Evolutionary conservation across 2,113 vertebrate species (phyloP).

Genomic region (Cyanocitta stelleri): DNA sequence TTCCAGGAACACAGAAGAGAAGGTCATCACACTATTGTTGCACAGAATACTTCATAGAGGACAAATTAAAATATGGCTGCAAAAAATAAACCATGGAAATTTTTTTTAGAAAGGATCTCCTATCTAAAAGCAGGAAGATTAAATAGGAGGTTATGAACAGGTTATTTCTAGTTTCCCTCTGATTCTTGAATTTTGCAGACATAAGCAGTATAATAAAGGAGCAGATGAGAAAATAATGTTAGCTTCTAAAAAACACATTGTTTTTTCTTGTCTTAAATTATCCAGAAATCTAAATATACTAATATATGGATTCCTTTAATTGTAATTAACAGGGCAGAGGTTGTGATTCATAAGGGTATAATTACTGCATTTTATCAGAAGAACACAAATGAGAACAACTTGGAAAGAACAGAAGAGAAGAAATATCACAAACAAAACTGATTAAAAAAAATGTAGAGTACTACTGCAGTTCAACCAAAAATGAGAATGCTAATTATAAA

Average conservation of each 20-base stretch:
- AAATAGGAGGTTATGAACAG: not conserved
- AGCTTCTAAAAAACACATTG: not conserved
- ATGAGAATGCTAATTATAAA: not conserved
- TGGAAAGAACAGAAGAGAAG: slow-evolving; percentile 7
- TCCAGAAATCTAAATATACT: slow-evolving; percentile 21
- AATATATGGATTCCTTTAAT: not conserved
- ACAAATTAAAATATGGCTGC: not conserved
- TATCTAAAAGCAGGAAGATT: not conserved
- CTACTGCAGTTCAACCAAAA: not conserved
- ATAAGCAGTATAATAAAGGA: not conserved
- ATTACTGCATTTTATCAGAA: slow-evolving; percentile 44
- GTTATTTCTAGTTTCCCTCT: not conserved
- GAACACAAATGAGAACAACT: slow-evolving; percentile 17
- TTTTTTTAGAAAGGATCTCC: not conserved
- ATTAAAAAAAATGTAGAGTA: not conserved
- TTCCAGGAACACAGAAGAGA: not conserved
- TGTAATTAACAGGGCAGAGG: slow-evolving; percentile 40
- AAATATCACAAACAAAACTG: not conserved
- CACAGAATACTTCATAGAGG: not conserved
- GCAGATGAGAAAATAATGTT: not conserved
- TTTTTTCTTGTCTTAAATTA: not conserved
- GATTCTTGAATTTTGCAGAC: not conserved
- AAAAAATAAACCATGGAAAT: not conserved
- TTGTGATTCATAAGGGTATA: slow-evolving; percentile 18
- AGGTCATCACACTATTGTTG: not conserved